Evolutionary conservation across 1,140 invertebrate species (phyloP).

Genomic region (Anastrepha ludens): DNA sequence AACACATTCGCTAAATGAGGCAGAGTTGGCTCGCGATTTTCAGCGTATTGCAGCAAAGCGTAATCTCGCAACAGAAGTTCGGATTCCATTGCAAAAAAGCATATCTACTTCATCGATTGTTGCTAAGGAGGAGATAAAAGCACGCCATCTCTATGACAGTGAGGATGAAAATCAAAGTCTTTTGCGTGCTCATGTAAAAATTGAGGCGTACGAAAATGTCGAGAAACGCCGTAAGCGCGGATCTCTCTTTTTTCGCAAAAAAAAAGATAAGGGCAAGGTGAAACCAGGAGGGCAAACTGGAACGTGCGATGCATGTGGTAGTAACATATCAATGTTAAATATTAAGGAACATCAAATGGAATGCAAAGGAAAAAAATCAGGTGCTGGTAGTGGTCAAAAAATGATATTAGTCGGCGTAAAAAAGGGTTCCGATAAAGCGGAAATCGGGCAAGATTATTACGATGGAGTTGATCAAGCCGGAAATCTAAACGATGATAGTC

Average conservation of each 20-base stretch:
- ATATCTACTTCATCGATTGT: slow-evolving; percentile 88
- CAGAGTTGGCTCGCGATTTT: slow-evolving; percentile 84
- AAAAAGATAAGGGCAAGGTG: slow-evolving; percentile 75
- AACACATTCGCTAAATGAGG: slow-evolving; percentile 89
- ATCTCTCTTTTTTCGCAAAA: slow-evolving; percentile 92
- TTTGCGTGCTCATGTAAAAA: slow-evolving; percentile 72
- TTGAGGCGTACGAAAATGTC: slow-evolving; percentile 83
- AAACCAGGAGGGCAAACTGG: slow-evolving; percentile 66
- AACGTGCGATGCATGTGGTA: slow-evolving; percentile 67
- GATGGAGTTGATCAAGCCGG: slow-evolving; percentile 64
- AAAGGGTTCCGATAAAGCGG: slow-evolving; percentile 24
- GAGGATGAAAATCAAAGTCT: slow-evolving; percentile 74
- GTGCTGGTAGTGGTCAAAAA: slow-evolving; percentile 24
- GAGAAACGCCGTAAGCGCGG: slow-evolving; percentile 90
- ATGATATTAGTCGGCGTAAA: background rate
- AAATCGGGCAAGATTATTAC: slow-evolving; percentile 66
- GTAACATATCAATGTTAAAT: slow-evolving; percentile 62
- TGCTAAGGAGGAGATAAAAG: slow-evolving; percentile 72
- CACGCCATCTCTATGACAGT: slow-evolving; percentile 72
- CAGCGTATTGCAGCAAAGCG: slow-evolving; percentile 78
- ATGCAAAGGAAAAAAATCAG: slow-evolving; percentile 63
- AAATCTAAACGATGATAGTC: slow-evolving; percentile 77
- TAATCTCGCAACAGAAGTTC: slow-evolving; percentile 78
- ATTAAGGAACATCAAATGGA: slow-evolving; percentile 70
- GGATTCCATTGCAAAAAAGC: slow-evolving; percentile 90